phyloP scores from a whole-genome alignment of 2,888 invertebrate species.

The Drosophila anceps region DNA sequence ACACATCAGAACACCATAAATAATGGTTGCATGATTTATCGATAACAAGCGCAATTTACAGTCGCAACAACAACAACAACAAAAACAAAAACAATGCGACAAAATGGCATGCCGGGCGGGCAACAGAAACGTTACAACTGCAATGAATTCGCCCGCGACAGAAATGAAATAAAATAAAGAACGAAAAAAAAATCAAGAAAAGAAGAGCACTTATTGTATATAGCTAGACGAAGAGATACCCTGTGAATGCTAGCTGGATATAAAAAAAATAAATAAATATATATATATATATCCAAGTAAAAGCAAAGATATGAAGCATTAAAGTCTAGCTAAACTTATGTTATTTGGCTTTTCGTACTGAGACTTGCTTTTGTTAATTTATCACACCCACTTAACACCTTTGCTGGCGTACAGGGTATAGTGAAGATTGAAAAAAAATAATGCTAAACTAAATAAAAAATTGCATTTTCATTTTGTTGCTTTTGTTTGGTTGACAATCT shows the following conservation, averaged over 20 bases:
- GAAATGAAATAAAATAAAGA: slow-evolving; percentile 71
- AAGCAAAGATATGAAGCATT: neutral
- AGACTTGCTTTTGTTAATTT: neutral
- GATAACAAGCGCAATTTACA: slow-evolving; percentile 85
- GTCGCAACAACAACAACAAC: slow-evolving; percentile 73
- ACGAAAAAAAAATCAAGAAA: slow-evolving; percentile 17
- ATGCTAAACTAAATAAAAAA: slow-evolving; percentile 45
- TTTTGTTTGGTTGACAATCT: slow-evolving; percentile 36
- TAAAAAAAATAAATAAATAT: neutral
- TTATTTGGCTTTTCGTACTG: fast-evolving
- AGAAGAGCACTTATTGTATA: neutral
- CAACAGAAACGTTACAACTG: slow-evolving; percentile 68
- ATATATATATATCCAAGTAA: neutral
- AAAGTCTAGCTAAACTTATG: fast-evolving
- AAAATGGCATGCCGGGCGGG: slow-evolving; percentile 61
- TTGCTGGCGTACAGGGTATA: slow-evolving; percentile 8
- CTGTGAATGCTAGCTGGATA: neutral
- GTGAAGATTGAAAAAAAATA: slow-evolving; percentile 19
- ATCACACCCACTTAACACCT: neutral
- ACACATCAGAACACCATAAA: slow-evolving; percentile 81
- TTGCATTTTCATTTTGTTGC: slow-evolving; percentile 58
- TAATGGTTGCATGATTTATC: slow-evolving; percentile 85
- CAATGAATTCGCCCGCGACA: slow-evolving; percentile 79
- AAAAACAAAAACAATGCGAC: slow-evolving; percentile 63
- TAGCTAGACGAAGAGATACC: slow-evolving; percentile 17